Percentiles rank a stretch among this genome's conserved stretches.
phyloP scores from a whole-genome alignment of 1,140 invertebrate genomes.

The Listronotus bonariensis region DNA sequence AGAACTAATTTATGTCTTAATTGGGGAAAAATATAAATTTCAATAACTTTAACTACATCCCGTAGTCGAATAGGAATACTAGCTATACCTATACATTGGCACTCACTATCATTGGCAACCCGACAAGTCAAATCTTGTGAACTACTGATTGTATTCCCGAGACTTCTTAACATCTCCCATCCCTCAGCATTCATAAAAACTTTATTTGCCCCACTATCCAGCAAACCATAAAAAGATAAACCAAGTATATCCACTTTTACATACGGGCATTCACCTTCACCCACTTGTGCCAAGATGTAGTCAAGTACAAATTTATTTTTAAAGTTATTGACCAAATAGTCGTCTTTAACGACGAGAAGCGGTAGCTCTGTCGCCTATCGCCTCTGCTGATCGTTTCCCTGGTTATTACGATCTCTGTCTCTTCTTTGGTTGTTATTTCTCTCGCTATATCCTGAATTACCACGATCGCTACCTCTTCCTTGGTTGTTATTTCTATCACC shows the following conservation, averaged over 20 bases:
- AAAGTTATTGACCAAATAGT: neutral
- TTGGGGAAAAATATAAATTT: constrained; percentile 1
- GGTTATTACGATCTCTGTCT: too few relatives aligned
- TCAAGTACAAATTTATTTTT: constrained; percentile 1
- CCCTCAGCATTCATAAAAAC: constrained; percentile 3
- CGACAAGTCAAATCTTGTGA: too few relatives aligned
- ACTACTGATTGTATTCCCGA: too few relatives aligned
- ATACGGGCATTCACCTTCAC: constrained; percentile 3
- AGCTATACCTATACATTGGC: constrained; percentile 2
- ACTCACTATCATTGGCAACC: neutral
- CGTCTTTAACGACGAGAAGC: neutral
- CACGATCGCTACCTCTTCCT: too few relatives aligned
- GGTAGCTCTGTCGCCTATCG: neutral
- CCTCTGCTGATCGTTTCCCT: neutral
- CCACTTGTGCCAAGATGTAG: constrained; percentile 1
- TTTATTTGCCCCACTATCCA: constrained; percentile 5
- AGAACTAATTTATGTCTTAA: constrained; percentile 1
- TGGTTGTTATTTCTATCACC: neutral
- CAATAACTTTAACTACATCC: constrained; percentile 1
- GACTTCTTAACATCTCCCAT: constrained; percentile 7
- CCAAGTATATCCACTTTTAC: neutral
- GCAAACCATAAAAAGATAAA: neutral
- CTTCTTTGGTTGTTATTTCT: neutral
- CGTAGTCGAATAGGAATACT: neutral
- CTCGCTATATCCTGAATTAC: neutral